Percentiles rank a stretch among this genome's conserved stretches.
These are phyloP conservation scores for Ischnura elegans DNA, from an alignment of 2,888 invertebrate species.

Conservation along the genomic window DNA sequence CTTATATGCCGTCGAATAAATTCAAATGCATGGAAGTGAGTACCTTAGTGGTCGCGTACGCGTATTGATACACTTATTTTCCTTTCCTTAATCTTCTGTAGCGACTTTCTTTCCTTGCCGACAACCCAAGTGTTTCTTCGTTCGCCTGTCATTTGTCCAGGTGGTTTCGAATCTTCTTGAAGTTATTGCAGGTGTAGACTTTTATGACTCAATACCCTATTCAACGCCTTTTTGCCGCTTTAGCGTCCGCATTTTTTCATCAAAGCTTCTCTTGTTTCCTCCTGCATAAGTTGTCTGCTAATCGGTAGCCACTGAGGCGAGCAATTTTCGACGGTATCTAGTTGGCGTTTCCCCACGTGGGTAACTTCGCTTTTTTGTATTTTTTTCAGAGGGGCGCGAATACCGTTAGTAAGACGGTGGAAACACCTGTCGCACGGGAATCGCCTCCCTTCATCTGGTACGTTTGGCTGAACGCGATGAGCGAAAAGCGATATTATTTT, in stretches of 20 bases:
- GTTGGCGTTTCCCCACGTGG: neutral
- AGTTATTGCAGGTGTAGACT: too few species aligned
- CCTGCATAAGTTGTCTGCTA: neutral
- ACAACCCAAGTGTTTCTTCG: too few species aligned
- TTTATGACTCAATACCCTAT: too few species aligned
- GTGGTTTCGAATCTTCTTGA: too few species aligned
- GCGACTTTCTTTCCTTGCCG: too few species aligned
- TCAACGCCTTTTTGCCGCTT: neutral
- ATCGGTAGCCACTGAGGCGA: neutral
- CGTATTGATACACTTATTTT: too few species aligned
- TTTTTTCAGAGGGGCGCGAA: conserved; percentile 1
- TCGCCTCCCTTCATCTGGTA: neutral
- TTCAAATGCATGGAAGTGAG: too few species aligned
- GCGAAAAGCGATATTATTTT: neutral
- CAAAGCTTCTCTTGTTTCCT: neutral
- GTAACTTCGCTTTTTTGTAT: conserved; percentile 6
- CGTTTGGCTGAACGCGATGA: neutral
- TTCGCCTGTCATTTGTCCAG: too few species aligned
- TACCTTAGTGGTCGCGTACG: too few species aligned
- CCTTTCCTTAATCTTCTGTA: too few species aligned
- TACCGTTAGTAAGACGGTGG: neutral
- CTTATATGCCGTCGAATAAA: too few species aligned
- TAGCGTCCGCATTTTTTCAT: too few species aligned
- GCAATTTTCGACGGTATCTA: neutral
- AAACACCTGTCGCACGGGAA: neutral